These are phyloP conservation scores for Pagetopsis macropterus DNA, from an alignment of 2,797 vertebrate species.

Conservation along the genomic window DNA sequence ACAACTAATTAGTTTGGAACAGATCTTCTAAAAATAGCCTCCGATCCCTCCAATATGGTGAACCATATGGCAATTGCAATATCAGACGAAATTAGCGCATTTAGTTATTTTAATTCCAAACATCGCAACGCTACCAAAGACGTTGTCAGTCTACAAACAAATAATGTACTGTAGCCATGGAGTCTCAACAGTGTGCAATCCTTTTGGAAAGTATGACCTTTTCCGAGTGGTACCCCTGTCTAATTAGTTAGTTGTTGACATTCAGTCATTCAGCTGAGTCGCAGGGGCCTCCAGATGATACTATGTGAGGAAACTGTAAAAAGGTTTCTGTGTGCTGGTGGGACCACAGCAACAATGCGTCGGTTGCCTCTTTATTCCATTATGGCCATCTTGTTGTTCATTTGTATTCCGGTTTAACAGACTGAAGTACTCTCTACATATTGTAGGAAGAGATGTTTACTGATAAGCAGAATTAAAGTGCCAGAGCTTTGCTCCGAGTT, in stretches of 20 bases:
- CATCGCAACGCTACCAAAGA: no score
- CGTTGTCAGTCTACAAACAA: not conserved
- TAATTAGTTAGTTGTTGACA: constrained; percentile 77
- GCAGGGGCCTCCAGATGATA: constrained; percentile 48
- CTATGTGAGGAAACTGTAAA: constrained; percentile 60
- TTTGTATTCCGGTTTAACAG: constrained; percentile 49
- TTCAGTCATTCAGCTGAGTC: constrained; percentile 60
- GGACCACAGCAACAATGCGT: constrained; percentile 36
- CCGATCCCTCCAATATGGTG: no score
- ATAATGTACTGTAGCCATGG: constrained; percentile 13
- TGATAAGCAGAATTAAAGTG: constrained; percentile 31
- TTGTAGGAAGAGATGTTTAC: constrained; percentile 42
- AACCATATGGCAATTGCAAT: no score
- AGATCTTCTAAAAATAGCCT: no score
- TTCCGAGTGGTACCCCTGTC: constrained; percentile 47
- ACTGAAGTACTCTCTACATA: constrained; percentile 9
- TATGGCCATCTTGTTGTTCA: constrained; percentile 22
- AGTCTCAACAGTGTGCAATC: constrained; percentile 40
- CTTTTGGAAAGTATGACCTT: constrained; percentile 65
- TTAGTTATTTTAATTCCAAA: no score
- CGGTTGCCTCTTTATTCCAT: constrained; percentile 41
- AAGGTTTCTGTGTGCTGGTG: constrained; percentile 32
- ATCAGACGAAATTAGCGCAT: no score
- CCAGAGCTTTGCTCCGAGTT: constrained; percentile 7
- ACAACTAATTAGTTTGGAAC: no score